A percentile compares a stretch with the other conserved stretches of the same genome.
Evolutionary conservation across 2,797 vertebrate species (phyloP).

Genomic region (Lophius americanus): DNA sequence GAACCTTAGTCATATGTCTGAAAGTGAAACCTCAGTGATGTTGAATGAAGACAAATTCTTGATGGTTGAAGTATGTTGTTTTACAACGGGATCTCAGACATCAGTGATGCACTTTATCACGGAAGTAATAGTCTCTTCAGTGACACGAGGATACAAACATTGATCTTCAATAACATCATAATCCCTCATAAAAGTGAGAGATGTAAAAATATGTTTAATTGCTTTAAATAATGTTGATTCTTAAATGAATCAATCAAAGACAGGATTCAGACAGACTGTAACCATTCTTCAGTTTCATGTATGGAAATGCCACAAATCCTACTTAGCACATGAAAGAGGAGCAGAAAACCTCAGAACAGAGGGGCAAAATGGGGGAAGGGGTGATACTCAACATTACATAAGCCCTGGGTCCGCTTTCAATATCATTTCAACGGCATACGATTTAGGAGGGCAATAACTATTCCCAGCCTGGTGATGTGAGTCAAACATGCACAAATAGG

Average conservation of each 20-base stretch:
- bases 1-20: too few species aligned
- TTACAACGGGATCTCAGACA: conserved; percentile 9
- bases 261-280: conserved; percentile 57
- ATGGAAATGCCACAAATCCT: conserved; percentile 79
- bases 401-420: conserved; percentile 64
- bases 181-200: background rate
- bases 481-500: conserved; percentile 26
- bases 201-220: conserved; percentile 9
- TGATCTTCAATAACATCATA: conserved; percentile 14
- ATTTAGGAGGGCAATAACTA: conserved; percentile 28
- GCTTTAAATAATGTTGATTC: conserved; percentile 24
- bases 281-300: conserved; percentile 71
- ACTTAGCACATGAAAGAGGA: conserved; percentile 83
- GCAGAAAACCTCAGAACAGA: conserved; percentile 63
- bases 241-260: conserved; percentile 51
- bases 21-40: conserved; percentile 2
- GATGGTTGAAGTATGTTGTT: background rate
- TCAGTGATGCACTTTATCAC: background rate
- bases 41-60: conserved; percentile 29
- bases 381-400: conserved; percentile 71
- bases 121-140: conserved; percentile 9
- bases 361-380: conserved; percentile 50
- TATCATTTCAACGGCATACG: conserved; percentile 60
- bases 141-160: conserved; percentile 17
- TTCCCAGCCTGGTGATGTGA: conserved; percentile 12